Conservation (phyloP, 2,113 vertebrate species). For the Platysternon megacephalum region DNA sequence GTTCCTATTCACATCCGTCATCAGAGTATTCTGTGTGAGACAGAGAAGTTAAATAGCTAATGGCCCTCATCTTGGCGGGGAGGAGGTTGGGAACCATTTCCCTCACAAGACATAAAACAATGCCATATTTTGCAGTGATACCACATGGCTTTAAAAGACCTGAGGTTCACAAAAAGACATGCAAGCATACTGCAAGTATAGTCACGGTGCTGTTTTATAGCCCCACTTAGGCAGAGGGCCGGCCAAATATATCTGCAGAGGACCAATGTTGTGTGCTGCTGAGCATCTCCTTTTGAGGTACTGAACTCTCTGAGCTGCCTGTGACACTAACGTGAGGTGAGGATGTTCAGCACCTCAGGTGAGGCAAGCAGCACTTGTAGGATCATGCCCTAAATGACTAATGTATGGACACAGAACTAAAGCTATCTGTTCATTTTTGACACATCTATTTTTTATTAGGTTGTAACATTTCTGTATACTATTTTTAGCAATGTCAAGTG, state of each 20-base stretch:
- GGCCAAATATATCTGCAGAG: neutral
- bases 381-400: neutral
- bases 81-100: neutral
- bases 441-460: neutral
- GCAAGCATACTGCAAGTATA: neutral
- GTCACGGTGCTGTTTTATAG: neutral
- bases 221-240: neutral
- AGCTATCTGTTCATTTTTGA: neutral
- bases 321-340: neutral
- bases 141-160: neutral
- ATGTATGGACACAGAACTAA: neutral
- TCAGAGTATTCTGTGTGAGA: neutral
- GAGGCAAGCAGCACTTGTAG: neutral
- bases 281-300: neutral
- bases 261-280: neutral
- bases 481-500: neutral
- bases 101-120: neutral
- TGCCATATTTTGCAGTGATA: neutral
- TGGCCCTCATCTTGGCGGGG: neutral
- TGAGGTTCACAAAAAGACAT: neutral
- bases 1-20: neutral
- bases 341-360: neutral
- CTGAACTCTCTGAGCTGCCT: neutral
- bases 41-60: neutral
- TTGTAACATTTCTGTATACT: neutral